These are phyloP conservation scores for Mastigias papua DNA, from an alignment of 30 jellyfish, hydroid and myxozoan genomes.

Conservation along the genomic window DNA sequence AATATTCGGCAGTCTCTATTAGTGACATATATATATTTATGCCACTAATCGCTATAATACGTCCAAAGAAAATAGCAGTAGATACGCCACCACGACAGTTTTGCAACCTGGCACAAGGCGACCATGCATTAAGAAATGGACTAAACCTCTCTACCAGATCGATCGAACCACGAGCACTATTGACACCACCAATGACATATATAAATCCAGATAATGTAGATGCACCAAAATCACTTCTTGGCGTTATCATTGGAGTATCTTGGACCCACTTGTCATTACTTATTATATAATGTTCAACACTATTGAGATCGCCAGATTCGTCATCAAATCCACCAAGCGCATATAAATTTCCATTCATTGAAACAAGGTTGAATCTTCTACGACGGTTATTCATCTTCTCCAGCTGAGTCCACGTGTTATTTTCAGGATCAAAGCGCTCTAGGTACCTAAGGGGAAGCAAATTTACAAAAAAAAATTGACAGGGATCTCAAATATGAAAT, in stretches of 20 bases:
- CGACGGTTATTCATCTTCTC: constrained; percentile 89
- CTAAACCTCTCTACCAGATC: constrained; percentile 79
- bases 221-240: constrained; percentile 92
- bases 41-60: constrained; percentile 91
- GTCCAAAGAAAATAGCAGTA: constrained; percentile 84
- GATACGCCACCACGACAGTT: constrained; percentile 98
- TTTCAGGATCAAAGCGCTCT: constrained; percentile 77
- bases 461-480: too few relatives aligned
- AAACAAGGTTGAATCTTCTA: constrained; percentile 86
- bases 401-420: constrained; percentile 75
- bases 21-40: constrained; percentile 91
- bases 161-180: constrained; percentile 86
- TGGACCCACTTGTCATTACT: constrained; percentile 68
- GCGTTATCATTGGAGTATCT: constrained; percentile 85
- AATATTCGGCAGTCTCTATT: constrained; percentile 85
- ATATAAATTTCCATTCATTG: constrained; percentile 58
- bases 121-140: constrained; percentile 81
- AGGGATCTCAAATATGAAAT: too few relatives aligned
- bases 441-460: constrained; percentile 79
- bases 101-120: constrained; percentile 77
- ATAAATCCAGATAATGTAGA: constrained; percentile 89
- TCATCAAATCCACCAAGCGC: constrained; percentile 99
- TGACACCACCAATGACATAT: constrained; percentile 94
- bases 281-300: constrained; percentile 82
- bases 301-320: constrained; percentile 75